phyloP scores from a whole-genome alignment of 2,113 vertebrate species.

The Lycaon pictus region DNA sequence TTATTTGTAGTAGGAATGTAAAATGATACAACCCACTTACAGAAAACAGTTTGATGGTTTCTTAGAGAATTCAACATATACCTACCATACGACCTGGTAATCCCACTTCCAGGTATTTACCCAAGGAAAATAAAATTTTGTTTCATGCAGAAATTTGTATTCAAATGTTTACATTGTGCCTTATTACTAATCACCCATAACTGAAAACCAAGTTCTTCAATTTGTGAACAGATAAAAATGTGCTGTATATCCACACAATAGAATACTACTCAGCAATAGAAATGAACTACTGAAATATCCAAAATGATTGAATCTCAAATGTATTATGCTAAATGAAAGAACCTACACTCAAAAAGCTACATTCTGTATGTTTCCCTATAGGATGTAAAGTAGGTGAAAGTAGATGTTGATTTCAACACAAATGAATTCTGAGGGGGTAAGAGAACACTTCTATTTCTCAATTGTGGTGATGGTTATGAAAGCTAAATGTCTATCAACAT shows the following conservation, averaged over 20 bases:
- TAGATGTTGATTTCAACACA: not conserved
- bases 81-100: not conserved
- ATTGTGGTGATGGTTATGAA: not conserved
- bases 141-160: not conserved
- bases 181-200: not conserved
- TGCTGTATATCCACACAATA: not conserved
- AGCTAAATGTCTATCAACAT: not conserved
- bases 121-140: not conserved
- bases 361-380: not conserved
- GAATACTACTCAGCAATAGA: not conserved
- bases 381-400: not conserved
- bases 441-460: not conserved
- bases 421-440: not conserved
- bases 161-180: not conserved
- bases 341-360: not conserved
- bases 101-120: not conserved
- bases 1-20: not conserved
- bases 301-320: not conserved
- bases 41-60: too few relatives aligned
- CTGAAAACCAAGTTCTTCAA: not conserved
- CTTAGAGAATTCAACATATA: too few relatives aligned
- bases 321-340: constrained; percentile 1
- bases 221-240: not conserved
- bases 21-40: too few relatives aligned
- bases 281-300: not conserved